These are phyloP conservation scores for Plestiodon gilberti DNA, from an alignment of 2,113 vertebrate species.

Conservation along the genomic window DNA sequence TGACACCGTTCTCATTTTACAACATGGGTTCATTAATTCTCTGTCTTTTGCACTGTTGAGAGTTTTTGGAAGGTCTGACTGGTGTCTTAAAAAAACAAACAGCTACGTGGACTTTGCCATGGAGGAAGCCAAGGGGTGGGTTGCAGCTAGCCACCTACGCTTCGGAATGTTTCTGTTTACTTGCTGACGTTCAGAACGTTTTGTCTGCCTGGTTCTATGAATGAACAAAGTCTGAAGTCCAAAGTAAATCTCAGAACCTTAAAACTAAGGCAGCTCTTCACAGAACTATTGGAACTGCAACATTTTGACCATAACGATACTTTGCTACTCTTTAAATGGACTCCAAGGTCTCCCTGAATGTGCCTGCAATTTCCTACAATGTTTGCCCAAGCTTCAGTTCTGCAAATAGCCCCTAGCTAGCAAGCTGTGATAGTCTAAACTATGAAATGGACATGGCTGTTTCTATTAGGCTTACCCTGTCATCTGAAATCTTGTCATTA, in stretches of 20 bases:
- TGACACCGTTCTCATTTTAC: background rate
- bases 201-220: background rate
- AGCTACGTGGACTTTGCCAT: constrained; percentile 12
- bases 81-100: background rate
- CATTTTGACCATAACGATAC: background rate
- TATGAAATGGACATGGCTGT: background rate
- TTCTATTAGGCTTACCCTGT: constrained; percentile 82
- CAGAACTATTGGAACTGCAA: background rate
- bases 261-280: constrained; percentile 47
- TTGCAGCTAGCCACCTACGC: constrained; percentile 39
- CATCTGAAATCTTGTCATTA: constrained; percentile 93
- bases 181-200: constrained; percentile 23
- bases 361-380: background rate
- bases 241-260: constrained; percentile 31
- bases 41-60: background rate
- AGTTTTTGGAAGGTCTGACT: background rate
- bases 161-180: constrained; percentile 58
- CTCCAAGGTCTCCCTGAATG: background rate
- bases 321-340: background rate
- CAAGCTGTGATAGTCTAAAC: background rate
- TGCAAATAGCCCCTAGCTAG: constrained; percentile 10
- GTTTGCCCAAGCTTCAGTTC: background rate
- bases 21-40: background rate
- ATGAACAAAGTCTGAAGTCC: constrained; percentile 5
- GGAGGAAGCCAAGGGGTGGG: background rate